A percentile compares a stretch with the other conserved stretches of the same genome.
phyloP scores from a whole-genome alignment of 2,888 invertebrate species.

The Leucozona laternaria region DNA sequence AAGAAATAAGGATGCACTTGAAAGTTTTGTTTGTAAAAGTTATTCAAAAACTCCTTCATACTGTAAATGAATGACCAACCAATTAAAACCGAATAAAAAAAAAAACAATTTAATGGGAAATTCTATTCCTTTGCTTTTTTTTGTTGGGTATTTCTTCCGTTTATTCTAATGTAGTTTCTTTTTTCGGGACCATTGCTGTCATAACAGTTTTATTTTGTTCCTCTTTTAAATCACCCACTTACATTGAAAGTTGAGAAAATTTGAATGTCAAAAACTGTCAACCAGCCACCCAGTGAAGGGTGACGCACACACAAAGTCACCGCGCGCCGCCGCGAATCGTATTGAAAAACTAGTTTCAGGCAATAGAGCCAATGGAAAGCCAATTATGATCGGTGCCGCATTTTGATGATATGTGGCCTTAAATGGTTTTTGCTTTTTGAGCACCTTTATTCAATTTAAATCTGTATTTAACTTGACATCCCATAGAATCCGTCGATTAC shows the following conservation, averaged over 20 bases:
- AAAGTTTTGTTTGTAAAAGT: constrained; percentile 60
- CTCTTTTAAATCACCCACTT: constrained; percentile 14
- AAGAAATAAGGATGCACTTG: constrained; percentile 46
- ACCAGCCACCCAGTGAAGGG: constrained; percentile 37
- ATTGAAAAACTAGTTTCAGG: constrained; percentile 42
- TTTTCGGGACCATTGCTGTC: constrained; percentile 28
- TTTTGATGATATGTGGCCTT: neutral
- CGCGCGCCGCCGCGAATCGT: constrained; percentile 59
- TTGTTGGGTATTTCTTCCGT: constrained; percentile 13
- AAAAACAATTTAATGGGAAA: constrained; percentile 43
- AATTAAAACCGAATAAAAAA: constrained; percentile 51
- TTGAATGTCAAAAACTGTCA: constrained; percentile 68
- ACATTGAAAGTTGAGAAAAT: constrained; percentile 49
- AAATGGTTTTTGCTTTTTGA: neutral
- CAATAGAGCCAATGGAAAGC: constrained; percentile 36
- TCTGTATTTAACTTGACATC: no score
- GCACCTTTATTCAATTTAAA: neutral
- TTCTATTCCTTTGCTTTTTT: constrained; percentile 19
- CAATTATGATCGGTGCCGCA: neutral
- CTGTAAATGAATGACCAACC: constrained; percentile 65
- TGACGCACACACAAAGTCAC: constrained; percentile 52
- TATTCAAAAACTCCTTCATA: constrained; percentile 49
- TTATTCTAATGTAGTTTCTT: constrained; percentile 26
- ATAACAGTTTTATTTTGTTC: constrained; percentile 53
- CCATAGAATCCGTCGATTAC: no score